phyloP scores from a whole-genome alignment of 2,113 vertebrate genomes.

The Nothoprocta perdicaria region DNA sequence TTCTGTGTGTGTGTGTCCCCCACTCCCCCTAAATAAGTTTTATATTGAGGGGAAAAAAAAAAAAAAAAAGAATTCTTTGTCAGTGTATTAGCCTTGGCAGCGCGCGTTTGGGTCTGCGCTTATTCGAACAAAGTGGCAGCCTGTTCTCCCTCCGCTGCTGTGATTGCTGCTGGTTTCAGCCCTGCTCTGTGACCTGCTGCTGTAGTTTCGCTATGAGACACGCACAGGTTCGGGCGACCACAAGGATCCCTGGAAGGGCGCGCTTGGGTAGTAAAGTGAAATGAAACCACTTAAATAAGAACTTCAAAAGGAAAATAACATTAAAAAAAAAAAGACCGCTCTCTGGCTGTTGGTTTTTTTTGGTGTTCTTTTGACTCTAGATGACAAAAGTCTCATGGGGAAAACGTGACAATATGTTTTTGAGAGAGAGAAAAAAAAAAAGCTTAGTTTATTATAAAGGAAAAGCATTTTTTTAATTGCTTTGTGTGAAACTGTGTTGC shows the following conservation, averaged over 20 bases:
- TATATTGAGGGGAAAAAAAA: no score
- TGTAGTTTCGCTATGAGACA: background rate
- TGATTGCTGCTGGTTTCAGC: background rate
- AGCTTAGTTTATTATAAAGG: background rate
- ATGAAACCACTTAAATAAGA: background rate
- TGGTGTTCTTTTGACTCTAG: background rate
- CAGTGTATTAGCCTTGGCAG: background rate
- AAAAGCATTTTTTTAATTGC: background rate
- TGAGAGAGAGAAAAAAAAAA: background rate
- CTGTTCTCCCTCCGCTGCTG: background rate
- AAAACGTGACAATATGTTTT: background rate
- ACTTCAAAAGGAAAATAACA: background rate
- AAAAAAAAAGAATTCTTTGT: background rate
- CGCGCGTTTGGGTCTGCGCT: background rate
- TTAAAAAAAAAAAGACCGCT: background rate
- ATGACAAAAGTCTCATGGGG: background rate
- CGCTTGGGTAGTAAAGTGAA: background rate
- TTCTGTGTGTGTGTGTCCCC: background rate
- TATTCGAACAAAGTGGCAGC: background rate
- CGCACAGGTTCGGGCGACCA: background rate
- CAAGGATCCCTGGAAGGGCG: background rate
- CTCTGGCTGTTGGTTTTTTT: background rate
- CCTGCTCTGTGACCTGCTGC: background rate
- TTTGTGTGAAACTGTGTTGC: background rate
- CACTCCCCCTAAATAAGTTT: no score